Evolutionary conservation across 2,113 vertebrate species (phyloP).

Genomic region (Capra hircus): DNA sequence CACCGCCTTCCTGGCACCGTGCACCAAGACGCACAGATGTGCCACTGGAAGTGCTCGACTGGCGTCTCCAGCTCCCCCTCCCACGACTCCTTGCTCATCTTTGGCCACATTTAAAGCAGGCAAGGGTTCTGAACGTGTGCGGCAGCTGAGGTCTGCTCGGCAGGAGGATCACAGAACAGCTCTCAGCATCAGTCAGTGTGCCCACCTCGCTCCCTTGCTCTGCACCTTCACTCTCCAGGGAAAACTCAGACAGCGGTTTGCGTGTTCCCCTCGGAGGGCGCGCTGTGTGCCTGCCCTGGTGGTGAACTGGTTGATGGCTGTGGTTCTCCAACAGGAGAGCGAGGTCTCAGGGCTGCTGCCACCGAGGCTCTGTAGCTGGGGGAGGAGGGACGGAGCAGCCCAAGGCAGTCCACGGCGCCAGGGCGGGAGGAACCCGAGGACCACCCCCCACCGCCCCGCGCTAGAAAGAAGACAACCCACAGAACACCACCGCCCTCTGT

Average conservation of each 20-base stretch:
- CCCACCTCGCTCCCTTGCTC: not conserved
- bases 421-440: not conserved
- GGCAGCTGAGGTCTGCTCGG: not conserved
- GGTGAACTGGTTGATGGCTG: not conserved
- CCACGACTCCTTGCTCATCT: not conserved
- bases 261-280: not conserved
- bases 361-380: not conserved
- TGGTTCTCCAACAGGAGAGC: not conserved
- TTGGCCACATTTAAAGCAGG: not conserved
- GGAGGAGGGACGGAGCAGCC: not conserved
- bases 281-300: not conserved
- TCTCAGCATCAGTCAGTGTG: not conserved
- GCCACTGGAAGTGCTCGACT: not conserved
- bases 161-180: fast-evolving
- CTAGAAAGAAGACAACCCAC: not conserved
- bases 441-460: fast-evolving
- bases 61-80: not conserved
- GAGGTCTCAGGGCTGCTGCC: not conserved
- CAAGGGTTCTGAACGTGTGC: not conserved
- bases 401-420: fast-evolving
- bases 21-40: not conserved
- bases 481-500: not conserved
- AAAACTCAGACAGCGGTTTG: not conserved
- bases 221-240: not conserved
- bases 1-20: fast-evolving